Conservation (phyloP, 1,140 invertebrate genomes). For the Subanguina moxae region DNA sequence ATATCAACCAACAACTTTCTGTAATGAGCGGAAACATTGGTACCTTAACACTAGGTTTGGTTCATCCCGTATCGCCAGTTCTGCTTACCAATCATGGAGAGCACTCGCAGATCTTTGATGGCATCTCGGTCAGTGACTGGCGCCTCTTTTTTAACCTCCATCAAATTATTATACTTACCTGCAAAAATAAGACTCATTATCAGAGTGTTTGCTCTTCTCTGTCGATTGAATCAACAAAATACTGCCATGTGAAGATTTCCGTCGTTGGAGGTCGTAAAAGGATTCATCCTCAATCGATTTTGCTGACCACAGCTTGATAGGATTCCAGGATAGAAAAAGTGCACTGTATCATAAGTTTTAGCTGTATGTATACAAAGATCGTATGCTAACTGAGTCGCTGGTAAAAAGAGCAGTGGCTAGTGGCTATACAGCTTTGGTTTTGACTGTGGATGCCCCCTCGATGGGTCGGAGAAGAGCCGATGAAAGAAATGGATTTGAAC, state of each 20-base stretch:
- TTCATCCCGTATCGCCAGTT: conserved; percentile 83
- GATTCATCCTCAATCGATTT: too few species aligned
- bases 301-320: too few species aligned
- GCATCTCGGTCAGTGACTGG: too few species aligned
- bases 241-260: too few species aligned
- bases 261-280: too few species aligned
- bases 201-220: too few species aligned
- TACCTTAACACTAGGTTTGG: conserved; percentile 67
- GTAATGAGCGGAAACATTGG: conserved; percentile 67
- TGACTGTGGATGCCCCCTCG: conserved; percentile 82
- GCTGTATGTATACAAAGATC: conserved; percentile 80
- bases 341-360: conserved; percentile 64
- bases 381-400: conserved; percentile 67
- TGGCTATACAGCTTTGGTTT: conserved; percentile 79
- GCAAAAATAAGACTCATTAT: too few species aligned
- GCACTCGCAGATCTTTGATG: conserved; percentile 78
- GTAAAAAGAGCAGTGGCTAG: conserved; percentile 54
- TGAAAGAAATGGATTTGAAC: conserved; percentile 75
- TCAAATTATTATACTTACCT: too few species aligned
- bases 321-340: too few species aligned
- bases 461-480: conserved; percentile 78
- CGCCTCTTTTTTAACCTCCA: too few species aligned
- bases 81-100: conserved; percentile 87
- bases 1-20: conserved; percentile 78
- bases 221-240: too few species aligned